Evolutionary conservation across 2,797 vertebrate species (phyloP).

Genomic region (Fistularia tabacaria): DNA sequence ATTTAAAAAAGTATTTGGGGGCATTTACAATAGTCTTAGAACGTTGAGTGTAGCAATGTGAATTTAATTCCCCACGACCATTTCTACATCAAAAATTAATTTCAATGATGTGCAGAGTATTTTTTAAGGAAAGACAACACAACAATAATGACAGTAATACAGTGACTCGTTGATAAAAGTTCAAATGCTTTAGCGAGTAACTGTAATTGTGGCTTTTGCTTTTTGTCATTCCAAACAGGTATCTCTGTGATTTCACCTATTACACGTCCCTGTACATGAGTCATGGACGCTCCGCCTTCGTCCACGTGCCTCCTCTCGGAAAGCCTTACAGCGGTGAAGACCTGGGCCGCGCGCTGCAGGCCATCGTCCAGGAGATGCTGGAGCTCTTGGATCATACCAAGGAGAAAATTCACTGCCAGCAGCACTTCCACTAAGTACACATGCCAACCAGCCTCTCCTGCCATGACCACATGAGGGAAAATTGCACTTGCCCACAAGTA

Average conservation of each 20-base stretch:
- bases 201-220: neutral
- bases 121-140: no score
- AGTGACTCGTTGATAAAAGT: no score
- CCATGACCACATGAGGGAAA: slow-evolving; percentile 45
- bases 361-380: slow-evolving; percentile 85
- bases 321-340: slow-evolving; percentile 85
- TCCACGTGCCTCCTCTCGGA: slow-evolving; percentile 88
- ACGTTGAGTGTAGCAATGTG: no score
- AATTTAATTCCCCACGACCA: no score
- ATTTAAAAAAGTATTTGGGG: no score
- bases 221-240: slow-evolving; percentile 64
- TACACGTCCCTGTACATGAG: slow-evolving; percentile 91
- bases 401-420: slow-evolving; percentile 74
- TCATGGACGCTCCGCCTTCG: slow-evolving; percentile 83
- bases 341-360: slow-evolving; percentile 84
- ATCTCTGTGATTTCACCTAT: slow-evolving; percentile 94
- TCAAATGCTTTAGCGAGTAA: neutral
- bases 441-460: slow-evolving; percentile 52
- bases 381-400: slow-evolving; percentile 76
- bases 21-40: no score
- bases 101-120: no score
- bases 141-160: no score
- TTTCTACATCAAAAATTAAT: no score
- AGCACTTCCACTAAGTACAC: slow-evolving; percentile 71
- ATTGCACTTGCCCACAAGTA: slow-evolving; percentile 69